A percentile compares a stretch with the other conserved stretches of the same genome.
These are phyloP conservation scores for Chaetodon trifascialis DNA, from an alignment of 2,113 vertebrate genomes.

Conservation along the genomic window DNA sequence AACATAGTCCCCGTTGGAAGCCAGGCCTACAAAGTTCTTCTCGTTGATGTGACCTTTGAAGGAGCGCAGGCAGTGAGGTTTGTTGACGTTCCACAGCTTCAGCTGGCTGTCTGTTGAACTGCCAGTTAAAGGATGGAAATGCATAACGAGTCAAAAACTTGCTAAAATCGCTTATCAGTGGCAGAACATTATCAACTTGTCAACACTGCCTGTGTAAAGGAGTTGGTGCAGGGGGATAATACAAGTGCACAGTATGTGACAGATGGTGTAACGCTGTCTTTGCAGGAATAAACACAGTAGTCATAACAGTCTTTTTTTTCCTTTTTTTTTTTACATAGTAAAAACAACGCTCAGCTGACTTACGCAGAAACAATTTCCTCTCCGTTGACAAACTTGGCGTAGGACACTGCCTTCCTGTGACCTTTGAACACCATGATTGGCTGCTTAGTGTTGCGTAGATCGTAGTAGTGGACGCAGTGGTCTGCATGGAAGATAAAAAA, in stretches of 20 bases:
- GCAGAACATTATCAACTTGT: not conserved
- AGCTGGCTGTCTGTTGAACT: constrained; percentile 99
- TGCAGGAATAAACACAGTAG: not conserved
- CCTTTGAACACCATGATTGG: constrained; percentile 99
- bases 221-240: not conserved
- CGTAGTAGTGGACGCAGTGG: constrained; percentile 99
- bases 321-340: not conserved
- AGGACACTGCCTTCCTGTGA: constrained; percentile 98
- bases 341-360: constrained; percentile 75
- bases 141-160: not conserved
- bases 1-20: constrained; percentile 98
- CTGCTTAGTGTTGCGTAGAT: constrained; percentile 99
- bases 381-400: constrained; percentile 98
- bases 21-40: constrained; percentile 98
- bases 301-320: not conserved
- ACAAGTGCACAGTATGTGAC: too few species aligned
- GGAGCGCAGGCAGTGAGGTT: constrained; percentile 96
- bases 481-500: constrained; percentile 80
- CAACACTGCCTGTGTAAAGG: too few species aligned
- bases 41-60: constrained; percentile 99
- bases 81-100: constrained; percentile 98
- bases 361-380: constrained; percentile 99
- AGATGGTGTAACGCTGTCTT: not conserved
- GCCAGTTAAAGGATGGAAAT: constrained; percentile 7
- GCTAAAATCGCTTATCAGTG: not conserved